Percentiles rank a stretch among this genome's conserved stretches.
Evolutionary conservation across 2,113 vertebrate species (phyloP).

Genomic region (Phaetusa simplex): DNA sequence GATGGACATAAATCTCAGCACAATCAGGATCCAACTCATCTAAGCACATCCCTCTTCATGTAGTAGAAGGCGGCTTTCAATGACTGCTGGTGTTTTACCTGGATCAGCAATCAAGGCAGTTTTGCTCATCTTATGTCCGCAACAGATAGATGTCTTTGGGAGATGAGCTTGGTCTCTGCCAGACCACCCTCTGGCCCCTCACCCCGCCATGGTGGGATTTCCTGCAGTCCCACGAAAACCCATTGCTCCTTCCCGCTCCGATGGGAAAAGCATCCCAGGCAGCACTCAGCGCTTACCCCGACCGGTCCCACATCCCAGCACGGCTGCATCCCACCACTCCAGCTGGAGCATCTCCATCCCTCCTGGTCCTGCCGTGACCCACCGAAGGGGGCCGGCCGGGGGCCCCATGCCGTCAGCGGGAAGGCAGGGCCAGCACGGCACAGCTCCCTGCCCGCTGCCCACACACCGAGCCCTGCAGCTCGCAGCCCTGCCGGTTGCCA

Average conservation of each 20-base stretch:
- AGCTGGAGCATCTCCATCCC: neutral
- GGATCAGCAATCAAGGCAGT: neutral
- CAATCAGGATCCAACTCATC: neutral
- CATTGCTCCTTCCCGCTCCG: rapidly evolving
- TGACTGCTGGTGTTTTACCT: neutral
- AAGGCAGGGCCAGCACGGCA: rapidly evolving
- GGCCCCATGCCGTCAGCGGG: neutral
- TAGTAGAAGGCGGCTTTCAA: rapidly evolving
- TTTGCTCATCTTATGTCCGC: neutral
- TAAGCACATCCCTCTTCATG: neutral
- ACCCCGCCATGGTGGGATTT: rapidly evolving
- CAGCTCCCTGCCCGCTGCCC: neutral
- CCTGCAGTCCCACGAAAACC: neutral
- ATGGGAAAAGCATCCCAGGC: neutral
- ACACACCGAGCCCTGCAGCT: neutral
- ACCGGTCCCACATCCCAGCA: neutral
- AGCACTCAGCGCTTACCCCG: neutral
- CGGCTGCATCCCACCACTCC: rapidly evolving
- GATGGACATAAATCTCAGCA: neutral
- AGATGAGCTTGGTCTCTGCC: neutral
- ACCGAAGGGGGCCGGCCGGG: neutral
- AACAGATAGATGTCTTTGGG: neutral
- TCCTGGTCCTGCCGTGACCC: neutral
- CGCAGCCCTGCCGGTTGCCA: neutral
- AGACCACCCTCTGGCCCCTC: neutral